Base-by-base conservation (phyloP, 1,140 invertebrate genomes). In the Drosophila parvula region DNA sequence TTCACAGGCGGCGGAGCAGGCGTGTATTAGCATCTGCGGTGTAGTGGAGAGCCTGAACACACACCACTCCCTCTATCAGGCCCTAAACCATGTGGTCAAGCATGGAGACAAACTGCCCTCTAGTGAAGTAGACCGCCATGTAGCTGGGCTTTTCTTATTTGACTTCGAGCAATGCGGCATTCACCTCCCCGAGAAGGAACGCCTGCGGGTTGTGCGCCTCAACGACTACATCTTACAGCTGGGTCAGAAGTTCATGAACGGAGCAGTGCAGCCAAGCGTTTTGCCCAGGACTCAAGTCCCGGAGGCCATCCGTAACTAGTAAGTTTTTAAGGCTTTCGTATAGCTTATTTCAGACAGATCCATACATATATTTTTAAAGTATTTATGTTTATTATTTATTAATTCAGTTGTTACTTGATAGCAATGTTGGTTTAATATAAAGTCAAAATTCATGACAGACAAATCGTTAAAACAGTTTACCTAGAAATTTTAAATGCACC, bases 161-260 rank as follows among this genome's bases (percentile, higher is more conserved):
- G 98, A 99, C 92, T 99, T 99, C 93, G 98, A 99, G 92, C 98
- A 99, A 92, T 96, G 96, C 93, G 98, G 98, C 8, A 99, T 99
- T 77, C 98, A 99, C 92, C 93, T 99, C 55, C 94, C 95, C n/a
- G 96, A 98, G 77, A 91, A 93, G 5, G 94, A 96, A 75, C 93
- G 98, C 56, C 92, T 95, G 68, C 92, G 94, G 75, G 97, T 99
- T 64, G 97, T 99, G 0, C 93, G 95, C 3, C 93, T 98, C 1
- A 99, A 98, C 92, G 96, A 98, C 91, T 93, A 93, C 41, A 97
- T 97, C 28, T 91, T 95, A 50, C 94, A 97, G 92, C 93, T 96
- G 5, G 97, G 98, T 1, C 97, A 98, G 88, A 94, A 95, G 78
- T 99, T 99, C 90, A 96, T 97, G 94, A 93, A 95, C 44, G 95